Base-by-base conservation (phyloP, 2,888 invertebrate species). In the Scaptodrosophila latifasciaeformis region DNA sequence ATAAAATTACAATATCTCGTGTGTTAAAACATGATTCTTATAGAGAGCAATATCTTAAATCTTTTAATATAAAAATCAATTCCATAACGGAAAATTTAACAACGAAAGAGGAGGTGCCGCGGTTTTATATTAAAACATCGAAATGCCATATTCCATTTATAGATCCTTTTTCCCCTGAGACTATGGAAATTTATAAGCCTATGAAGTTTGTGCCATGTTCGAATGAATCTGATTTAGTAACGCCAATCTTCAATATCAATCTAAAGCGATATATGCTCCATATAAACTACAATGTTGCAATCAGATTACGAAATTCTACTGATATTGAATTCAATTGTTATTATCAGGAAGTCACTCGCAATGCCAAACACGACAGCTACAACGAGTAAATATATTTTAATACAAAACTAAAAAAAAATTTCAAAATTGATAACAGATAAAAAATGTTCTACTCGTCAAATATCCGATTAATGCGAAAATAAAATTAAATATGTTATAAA, bases 141-240 rank as follows among this genome's bases (percentile, higher is more conserved):
- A 88, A 88, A 67, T 92, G 92, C 71, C 88, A 87, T 67, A 91
- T 91, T 78, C 88, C 89, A n/a, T 88, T 89, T 51, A 69, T 90
- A 55, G 87, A 90, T 69, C 88, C 90, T 2, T 89, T 89, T 62
- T 89, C 89, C 35, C 30, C 67, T 6, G 87, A 88, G 46, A 86
- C 87, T 1, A 86, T 85, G 46, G 2, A 40, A 27, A 46, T 62
- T 0, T 75, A 61, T 6, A 39, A 54, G 1, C 71, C 68, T 0
- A 42, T 9, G 0, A 39, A 5, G 2, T 71, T 57, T 34, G 39
- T 56, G 39, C 52, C 65, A 12, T 72, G 72, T 34, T 56, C 65
- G 0, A 71, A 68, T 27, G 51, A 74, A 37, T 51, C 59, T 29
- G 70, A 72, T 1, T 39, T 75, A 0, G 60, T 72, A 1, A 51